Conservation (phyloP, 2,888 invertebrate genomes). For the Ophion ellenae region DNA sequence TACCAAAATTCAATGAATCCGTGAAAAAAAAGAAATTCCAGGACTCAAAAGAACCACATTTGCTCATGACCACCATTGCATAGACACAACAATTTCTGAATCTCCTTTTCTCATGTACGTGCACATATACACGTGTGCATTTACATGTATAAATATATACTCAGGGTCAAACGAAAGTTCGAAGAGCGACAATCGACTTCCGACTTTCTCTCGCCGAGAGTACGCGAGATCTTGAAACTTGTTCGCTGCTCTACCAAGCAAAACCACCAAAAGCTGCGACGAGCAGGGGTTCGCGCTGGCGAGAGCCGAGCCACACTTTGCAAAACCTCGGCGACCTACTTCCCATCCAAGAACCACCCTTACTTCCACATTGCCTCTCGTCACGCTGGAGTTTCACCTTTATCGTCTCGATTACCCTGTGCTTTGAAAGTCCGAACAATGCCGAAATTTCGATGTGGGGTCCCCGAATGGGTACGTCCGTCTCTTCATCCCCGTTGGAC, state of each 20-base stretch:
- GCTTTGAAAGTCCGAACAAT: conserved; percentile 53
- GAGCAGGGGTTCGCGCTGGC: background rate
- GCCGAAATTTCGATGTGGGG: conserved; percentile 39
- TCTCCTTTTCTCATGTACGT: too few species aligned
- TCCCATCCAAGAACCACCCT: conserved; percentile 36
- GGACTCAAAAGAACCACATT: too few species aligned
- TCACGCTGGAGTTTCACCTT: conserved; percentile 2
- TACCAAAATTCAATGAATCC: too few species aligned
- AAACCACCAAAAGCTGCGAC: conserved; percentile 44
- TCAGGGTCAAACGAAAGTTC: conserved; percentile 8
- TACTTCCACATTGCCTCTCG: conserved; percentile 10
- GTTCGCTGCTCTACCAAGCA: conserved; percentile 51
- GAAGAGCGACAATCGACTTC: conserved; percentile 47
- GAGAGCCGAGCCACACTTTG: conserved; percentile 48
- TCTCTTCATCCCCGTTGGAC: too few species aligned
- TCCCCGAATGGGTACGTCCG: background rate
- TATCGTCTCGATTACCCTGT: conserved; percentile 21
- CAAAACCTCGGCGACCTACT: conserved; percentile 61
- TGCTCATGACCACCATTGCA: too few species aligned
- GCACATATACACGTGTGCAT: background rate
- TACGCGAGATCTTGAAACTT: conserved; percentile 58
- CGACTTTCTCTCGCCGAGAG: conserved; percentile 38
- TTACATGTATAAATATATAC: conserved; percentile 1
- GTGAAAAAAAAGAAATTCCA: too few species aligned
- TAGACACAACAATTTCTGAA: too few species aligned